Percentiles rank a stretch among this genome's conserved stretches.
Evolutionary conservation across 2,797 vertebrate species (phyloP).

Genomic region (Poecilia gillii): DNA sequence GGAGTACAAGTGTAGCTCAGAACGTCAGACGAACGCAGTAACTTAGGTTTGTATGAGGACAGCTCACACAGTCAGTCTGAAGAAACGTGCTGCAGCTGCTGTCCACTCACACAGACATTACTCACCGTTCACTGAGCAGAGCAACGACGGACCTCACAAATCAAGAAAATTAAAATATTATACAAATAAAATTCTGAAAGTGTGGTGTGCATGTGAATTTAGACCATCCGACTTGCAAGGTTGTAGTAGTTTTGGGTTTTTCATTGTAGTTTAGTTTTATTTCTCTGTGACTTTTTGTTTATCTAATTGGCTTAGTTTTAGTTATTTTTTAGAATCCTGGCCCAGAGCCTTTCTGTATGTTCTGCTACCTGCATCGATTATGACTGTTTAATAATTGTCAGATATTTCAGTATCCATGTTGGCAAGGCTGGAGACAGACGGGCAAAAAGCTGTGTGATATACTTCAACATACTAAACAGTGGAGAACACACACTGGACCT

Average conservation of each 20-base stretch:
- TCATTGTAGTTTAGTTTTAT: background rate
- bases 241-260: too few species aligned
- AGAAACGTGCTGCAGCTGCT: slow-evolving; percentile 2
- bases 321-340: too few species aligned
- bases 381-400: too few species aligned
- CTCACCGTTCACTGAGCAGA: background rate
- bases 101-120: slow-evolving; percentile 10
- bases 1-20: slow-evolving; percentile 33
- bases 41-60: slow-evolving; percentile 9
- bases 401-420: too few species aligned
- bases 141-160: background rate
- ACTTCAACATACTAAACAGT: too few species aligned
- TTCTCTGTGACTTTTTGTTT: background rate
- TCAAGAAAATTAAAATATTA: background rate
- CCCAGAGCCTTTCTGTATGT: too few species aligned
- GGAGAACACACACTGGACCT: too few species aligned
- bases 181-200: background rate
- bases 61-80: slow-evolving; percentile 8
- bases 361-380: too few species aligned
- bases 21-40: slow-evolving; percentile 27
- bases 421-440: too few species aligned
- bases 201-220: background rate
- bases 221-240: background rate
- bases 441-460: too few species aligned
- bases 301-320: too few species aligned